Percentiles rank a stretch among this genome's conserved stretches.
Conservation (phyloP, 2,888 invertebrate genomes). For the Limnephilus rhombicus region DNA sequence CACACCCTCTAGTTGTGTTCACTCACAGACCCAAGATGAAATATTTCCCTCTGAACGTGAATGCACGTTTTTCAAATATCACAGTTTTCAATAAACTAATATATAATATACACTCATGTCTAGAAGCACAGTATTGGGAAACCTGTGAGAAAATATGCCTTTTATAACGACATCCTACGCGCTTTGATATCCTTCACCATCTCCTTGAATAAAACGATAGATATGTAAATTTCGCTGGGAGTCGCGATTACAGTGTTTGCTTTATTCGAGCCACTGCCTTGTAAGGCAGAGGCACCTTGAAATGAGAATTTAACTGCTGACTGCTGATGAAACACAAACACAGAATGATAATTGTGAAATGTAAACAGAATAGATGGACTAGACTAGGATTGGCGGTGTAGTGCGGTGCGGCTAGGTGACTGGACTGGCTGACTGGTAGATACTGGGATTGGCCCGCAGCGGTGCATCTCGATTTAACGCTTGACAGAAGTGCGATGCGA, state of each 20-base stretch:
- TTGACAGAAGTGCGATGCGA: slow-evolving; percentile 42
- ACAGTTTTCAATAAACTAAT: neutral
- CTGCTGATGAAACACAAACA: slow-evolving; percentile 33
- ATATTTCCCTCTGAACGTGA: neutral
- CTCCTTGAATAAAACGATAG: slow-evolving; percentile 40
- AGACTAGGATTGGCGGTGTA: neutral
- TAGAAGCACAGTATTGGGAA: neutral
- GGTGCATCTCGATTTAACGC: slow-evolving; percentile 57
- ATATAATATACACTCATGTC: neutral
- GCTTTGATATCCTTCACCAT: slow-evolving; percentile 34
- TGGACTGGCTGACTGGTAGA: neutral
- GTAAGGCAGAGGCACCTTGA: slow-evolving; percentile 39
- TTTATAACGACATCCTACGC: slow-evolving; percentile 23
- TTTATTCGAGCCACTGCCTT: slow-evolving; percentile 13
- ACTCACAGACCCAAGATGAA: neutral
- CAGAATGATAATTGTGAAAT: neutral
- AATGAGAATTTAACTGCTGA: neutral
- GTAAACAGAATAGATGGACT: slow-evolving; percentile 4
- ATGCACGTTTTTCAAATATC: slow-evolving; percentile 3
- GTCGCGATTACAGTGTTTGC: slow-evolving; percentile 38
- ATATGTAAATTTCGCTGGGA: slow-evolving; percentile 34
- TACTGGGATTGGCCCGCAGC: neutral
- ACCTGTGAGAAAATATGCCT: slow-evolving; percentile 12
- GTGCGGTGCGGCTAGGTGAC: neutral
- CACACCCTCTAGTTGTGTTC: neutral